Evolutionary conservation across 2,888 invertebrate species (phyloP).

Genomic region (Alentia gelatinosa): DNA sequence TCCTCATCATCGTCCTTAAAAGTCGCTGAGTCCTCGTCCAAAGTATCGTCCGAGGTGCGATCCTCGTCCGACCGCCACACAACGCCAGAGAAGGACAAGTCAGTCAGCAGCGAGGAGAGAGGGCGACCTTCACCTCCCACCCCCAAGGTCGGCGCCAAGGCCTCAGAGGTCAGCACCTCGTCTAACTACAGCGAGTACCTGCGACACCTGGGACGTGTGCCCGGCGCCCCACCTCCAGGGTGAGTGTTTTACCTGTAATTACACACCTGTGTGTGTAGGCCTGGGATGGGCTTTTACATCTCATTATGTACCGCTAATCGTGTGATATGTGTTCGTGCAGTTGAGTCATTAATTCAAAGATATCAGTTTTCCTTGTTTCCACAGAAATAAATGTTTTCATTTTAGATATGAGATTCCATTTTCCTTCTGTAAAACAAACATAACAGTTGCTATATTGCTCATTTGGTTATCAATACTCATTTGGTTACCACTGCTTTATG

Average conservation of each 20-base stretch:
- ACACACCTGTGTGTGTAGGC: not conserved
- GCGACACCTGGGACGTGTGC: constrained; percentile 34
- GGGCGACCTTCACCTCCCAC: not conserved
- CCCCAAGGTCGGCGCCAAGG: not conserved
- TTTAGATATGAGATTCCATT: too few species aligned
- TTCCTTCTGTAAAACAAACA: too few species aligned
- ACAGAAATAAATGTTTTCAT: too few species aligned
- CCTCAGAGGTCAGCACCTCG: not conserved
- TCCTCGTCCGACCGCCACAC: not conserved
- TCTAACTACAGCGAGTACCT: constrained; percentile 47
- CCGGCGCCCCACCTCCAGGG: constrained; percentile 39
- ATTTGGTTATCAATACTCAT: too few species aligned
- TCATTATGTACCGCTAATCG: not conserved
- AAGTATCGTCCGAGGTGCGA: not conserved
- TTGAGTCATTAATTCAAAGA: too few species aligned
- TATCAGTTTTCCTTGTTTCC: too few species aligned
- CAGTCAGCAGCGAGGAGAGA: not conserved
- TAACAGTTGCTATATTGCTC: too few species aligned
- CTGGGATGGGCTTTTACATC: not conserved
- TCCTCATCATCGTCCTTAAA: not conserved
- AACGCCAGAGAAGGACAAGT: not conserved
- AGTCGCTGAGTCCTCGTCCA: not conserved
- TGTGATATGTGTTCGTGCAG: too few species aligned
- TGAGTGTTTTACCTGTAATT: not conserved
- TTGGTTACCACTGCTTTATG: too few species aligned